Percentiles rank a stretch among this genome's conserved stretches.
These are phyloP conservation scores for Mercenaria mercenaria DNA, from an alignment of 1,140 invertebrate species.

Conservation along the genomic window DNA sequence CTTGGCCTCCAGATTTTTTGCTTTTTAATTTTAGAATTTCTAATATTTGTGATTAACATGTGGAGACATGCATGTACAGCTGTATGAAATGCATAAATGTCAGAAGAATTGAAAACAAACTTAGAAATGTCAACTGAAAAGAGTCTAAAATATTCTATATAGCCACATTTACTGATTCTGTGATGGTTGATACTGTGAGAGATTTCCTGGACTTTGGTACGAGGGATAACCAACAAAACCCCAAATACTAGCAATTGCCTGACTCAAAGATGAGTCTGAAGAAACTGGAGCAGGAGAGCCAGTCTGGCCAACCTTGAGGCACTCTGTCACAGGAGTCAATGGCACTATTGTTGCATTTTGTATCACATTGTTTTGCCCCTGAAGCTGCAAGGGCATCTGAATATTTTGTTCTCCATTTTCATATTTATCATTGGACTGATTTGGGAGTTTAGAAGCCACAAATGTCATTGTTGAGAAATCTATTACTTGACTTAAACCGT, in stretches of 20 bases:
- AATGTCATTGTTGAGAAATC: slow-evolving; percentile 38
- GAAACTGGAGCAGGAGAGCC: background rate
- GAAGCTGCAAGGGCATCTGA: background rate
- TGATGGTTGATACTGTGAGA: slow-evolving; percentile 29
- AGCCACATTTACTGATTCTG: slow-evolving; percentile 16
- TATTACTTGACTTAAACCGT: background rate
- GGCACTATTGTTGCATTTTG: slow-evolving; percentile 14
- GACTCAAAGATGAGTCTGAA: slow-evolving; percentile 6
- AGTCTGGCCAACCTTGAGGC: background rate
- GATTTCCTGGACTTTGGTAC: slow-evolving; percentile 1
- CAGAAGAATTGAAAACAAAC: no score
- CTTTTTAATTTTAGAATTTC: no score
- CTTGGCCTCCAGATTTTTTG: no score
- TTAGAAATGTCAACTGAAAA: no score
- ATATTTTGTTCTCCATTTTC: background rate
- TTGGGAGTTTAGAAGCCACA: slow-evolving; percentile 4
- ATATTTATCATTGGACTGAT: background rate
- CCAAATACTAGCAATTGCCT: slow-evolving; percentile 14
- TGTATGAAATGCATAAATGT: no score
- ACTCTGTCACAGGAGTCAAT: background rate
- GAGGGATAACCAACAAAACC: slow-evolving; percentile 46
- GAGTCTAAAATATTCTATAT: no score
- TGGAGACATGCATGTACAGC: no score
- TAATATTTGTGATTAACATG: no score
- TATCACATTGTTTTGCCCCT: background rate